Evolutionary conservation across 2,888 invertebrate species (phyloP), one percentile per base, ranked within the genome.

Genomic region (Drosophila pullipes): DNA sequence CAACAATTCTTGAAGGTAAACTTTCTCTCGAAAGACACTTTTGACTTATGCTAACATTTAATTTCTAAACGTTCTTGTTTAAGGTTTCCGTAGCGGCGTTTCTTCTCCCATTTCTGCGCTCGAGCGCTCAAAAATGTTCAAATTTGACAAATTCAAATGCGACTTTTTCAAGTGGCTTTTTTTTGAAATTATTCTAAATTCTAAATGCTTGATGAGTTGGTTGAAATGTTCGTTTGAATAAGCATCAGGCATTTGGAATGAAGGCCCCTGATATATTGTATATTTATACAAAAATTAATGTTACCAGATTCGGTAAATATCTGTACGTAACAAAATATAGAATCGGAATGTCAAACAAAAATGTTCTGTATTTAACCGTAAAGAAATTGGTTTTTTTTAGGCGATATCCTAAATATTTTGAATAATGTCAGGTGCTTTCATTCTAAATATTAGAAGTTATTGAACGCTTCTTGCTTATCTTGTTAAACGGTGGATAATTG

Each of bases 41-140:
- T 39, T 57, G 9, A 52, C 65, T 50, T 81, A 77, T 31, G 49
- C 76, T 88, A 77, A 73, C 33, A 54, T 72, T 75, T 61, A 50
- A 61, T 73, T 68, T 47, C 70, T 81, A 77, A 81, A 69, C 72
- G 50, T 73, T 83, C 49, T 77, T 58, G 41, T 73, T 65, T 69
- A 86, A 86, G 85, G 85, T 86, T 90, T 85, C 80, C 81, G 85
- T 86, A 86, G 85, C 85, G 90, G 85, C 85, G 85, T 88, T 82
- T 69, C 9, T 74, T 61, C 54, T 65, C 77, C 67, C 41, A 65
- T 64, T 63, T 70, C 58, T 78, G 82, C 78, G 73, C 63, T 30
- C 25, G 11, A n/a, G 55, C 64, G 81, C 78, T 59, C 73, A 73
- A 77, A 66, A 72, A 64, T 69, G 53, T 65, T 67, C 66, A 67